Percentiles rank a stretch among this genome's conserved stretches.
These are phyloP conservation scores for Cathartes aura DNA, from an alignment of 2,113 vertebrate genomes.

Conservation along the genomic window DNA sequence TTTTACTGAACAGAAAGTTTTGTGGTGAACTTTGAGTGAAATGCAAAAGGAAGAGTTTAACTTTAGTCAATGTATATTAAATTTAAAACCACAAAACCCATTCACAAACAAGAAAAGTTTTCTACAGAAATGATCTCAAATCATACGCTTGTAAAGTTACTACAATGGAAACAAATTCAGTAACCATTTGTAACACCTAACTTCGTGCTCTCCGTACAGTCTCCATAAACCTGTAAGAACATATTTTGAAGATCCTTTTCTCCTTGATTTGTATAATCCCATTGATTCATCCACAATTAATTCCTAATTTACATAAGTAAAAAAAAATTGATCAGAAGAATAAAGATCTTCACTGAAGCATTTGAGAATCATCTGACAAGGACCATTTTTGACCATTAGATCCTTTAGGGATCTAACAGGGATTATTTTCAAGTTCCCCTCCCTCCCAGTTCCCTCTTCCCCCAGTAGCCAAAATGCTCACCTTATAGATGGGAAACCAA, in stretches of 20 bases:
- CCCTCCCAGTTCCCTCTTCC: background rate
- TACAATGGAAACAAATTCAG: background rate
- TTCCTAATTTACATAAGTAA: background rate
- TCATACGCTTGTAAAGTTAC: background rate
- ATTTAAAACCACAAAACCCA: background rate
- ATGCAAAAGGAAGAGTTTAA: background rate
- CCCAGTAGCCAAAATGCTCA: background rate
- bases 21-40: background rate
- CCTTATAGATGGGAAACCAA: background rate
- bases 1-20: background rate
- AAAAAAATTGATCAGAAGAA: background rate
- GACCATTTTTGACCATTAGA: background rate
- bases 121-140: background rate
- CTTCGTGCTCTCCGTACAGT: background rate
- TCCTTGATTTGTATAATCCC: background rate
- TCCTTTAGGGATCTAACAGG: background rate
- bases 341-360: background rate
- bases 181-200: background rate
- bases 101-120: background rate
- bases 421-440: background rate
- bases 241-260: background rate
- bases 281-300: background rate
- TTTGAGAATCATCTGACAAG: background rate
- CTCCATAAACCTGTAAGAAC: background rate
- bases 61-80: background rate